These are phyloP conservation scores for Archips crataeganus DNA, from an alignment of 2,888 invertebrate genomes.

Conservation along the genomic window DNA sequence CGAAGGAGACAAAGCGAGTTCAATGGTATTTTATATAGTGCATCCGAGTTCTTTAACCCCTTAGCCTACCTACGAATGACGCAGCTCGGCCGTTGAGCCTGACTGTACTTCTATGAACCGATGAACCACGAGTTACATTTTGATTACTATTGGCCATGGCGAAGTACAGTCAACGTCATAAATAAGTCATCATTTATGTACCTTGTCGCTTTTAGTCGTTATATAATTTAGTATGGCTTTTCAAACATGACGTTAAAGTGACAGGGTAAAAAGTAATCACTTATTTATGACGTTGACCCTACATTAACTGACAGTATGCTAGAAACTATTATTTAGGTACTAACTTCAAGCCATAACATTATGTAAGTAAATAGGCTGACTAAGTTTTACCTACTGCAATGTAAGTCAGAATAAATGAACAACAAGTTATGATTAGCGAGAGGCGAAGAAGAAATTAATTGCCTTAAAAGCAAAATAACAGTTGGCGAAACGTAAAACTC, in stretches of 20 bases:
- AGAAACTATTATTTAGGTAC: neutral
- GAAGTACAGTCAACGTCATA: too few relatives aligned
- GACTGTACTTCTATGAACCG: conserved; percentile 73
- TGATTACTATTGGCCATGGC: conserved; percentile 76
- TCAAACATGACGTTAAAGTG: too few relatives aligned
- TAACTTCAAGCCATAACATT: neutral
- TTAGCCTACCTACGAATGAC: conserved; percentile 86
- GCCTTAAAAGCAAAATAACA: conserved; percentile 19
- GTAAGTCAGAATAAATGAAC: neutral
- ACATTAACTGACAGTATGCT: conserved; percentile 63
- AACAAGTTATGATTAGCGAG: conserved; percentile 23
- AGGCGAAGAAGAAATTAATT: conserved; percentile 26
- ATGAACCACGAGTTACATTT: conserved; percentile 73
- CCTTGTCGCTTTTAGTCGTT: too few relatives aligned
- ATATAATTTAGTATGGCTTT: too few relatives aligned
- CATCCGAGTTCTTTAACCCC: conserved; percentile 85
- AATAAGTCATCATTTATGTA: too few relatives aligned
- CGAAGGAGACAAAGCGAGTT: conserved; percentile 77
- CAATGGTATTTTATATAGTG: conserved; percentile 86
- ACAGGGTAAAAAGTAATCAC: too few relatives aligned
- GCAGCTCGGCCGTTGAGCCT: conserved; percentile 85
- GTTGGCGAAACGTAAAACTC: conserved; percentile 18
- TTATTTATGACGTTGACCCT: too few relatives aligned
- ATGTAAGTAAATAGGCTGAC: neutral
- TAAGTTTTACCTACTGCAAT: neutral